Evolutionary conservation across 2,888 invertebrate genomes (phyloP), one percentile per base, ranked within the genome.

Genomic region (Isoperla grammatica): DNA sequence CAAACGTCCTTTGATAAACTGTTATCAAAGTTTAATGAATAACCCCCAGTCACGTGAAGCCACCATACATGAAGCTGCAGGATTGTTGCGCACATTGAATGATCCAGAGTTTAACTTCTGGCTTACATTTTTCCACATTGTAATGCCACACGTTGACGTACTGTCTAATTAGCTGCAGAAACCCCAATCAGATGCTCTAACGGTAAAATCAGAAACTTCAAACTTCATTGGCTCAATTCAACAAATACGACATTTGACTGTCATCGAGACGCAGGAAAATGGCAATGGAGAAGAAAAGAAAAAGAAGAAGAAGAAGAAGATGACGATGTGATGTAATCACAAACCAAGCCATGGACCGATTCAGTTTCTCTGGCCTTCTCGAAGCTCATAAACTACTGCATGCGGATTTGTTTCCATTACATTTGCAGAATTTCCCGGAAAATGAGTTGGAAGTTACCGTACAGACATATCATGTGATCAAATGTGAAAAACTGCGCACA

Each of bases 341-440:
- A n/a, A 58, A 49, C 19, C 65, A 66, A 53, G 62, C 64, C 39
- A 64, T 64, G 60, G 66, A 66, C 56, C 62, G 68, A 39, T 70
- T 69, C 62, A 13, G 45, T 53, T 70, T 66, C 60, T 66, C 60
- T 20, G 64, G 64, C 22, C 68, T 70, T 63, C 62, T 69, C 37
- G 45, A 61, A 62, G 68, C 67, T 4, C 61, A 65, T 40, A 62
- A 64, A 42, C 58, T 71, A 49, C 66, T 70, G 35, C 67, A 69
- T 61, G 50, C 68, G 11, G 61, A 63, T 46, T 49, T 65, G 37
- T 57, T 67, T 64, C 60, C 66, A 2, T 56, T 49, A 55, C 54
- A 65, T 19, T 49, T 61, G 39, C 57, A 46, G 12, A 42, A 57
- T 13, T 42, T 53, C n/a, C n/a, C n/a, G n/a, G n/a, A n/a, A n/a